These are phyloP conservation scores for Embiotoca jacksoni DNA, from an alignment of 2,113 vertebrate species.

Conservation along the genomic window DNA sequence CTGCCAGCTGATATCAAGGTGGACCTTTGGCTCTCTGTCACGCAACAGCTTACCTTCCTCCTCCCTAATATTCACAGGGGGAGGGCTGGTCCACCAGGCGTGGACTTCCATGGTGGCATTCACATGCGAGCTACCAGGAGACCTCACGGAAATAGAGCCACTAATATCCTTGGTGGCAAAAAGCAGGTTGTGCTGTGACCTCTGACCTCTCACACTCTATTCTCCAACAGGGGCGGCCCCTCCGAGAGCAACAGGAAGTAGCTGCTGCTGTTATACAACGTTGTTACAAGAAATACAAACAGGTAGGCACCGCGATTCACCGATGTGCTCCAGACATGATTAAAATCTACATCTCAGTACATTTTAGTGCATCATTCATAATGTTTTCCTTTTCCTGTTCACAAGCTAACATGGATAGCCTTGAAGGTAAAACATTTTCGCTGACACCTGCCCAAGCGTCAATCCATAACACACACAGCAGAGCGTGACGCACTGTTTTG, in stretches of 20 bases:
- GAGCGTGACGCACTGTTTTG: not conserved
- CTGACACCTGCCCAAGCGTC: not conserved
- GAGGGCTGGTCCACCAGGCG: conserved; percentile 30
- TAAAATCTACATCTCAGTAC: not conserved
- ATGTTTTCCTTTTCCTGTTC: conserved; percentile 75
- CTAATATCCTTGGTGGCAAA: conserved; percentile 60
- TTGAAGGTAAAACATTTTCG: conserved; percentile 94
- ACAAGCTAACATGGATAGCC: conserved; percentile 99
- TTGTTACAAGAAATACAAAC: conserved; percentile 99
- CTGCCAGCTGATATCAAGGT: conserved; percentile 67
- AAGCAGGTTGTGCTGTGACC: conserved; percentile 56
- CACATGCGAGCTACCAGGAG: conserved; percentile 47
- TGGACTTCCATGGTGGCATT: conserved; percentile 56
- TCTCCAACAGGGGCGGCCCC: conserved; percentile 90
- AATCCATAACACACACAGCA: not conserved
- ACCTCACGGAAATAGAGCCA: conserved; percentile 56
- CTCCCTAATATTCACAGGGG: conserved; percentile 44
- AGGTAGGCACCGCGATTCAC: conserved; percentile 85
- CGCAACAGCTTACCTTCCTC: conserved; percentile 44
- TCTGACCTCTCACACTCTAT: conserved; percentile 73
- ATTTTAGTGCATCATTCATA: conserved; percentile 49
- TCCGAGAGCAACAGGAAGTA: conserved; percentile 97
- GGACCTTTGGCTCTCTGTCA: conserved; percentile 46
- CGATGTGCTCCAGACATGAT: not conserved
- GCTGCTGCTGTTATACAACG: conserved; percentile 97